Conservation (phyloP, 2,113 vertebrate species). For the Haplotaxodon microlepis region DNA sequence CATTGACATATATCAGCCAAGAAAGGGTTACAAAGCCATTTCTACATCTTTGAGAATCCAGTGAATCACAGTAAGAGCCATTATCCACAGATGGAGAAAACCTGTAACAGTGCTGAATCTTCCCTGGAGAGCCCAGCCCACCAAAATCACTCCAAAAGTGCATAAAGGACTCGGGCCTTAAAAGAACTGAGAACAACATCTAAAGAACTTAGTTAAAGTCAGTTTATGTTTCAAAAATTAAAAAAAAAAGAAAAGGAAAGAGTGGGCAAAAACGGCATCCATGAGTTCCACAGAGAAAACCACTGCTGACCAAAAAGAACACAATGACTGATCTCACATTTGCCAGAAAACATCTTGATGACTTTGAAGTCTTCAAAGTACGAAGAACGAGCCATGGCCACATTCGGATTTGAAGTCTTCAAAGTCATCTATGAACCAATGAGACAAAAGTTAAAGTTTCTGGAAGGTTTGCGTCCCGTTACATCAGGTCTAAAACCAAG, state of each 20-base stretch:
- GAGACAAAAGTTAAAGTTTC: background rate
- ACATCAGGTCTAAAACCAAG: background rate
- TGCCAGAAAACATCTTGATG: background rate
- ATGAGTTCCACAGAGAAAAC: background rate
- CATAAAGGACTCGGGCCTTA: background rate
- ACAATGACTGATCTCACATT: background rate
- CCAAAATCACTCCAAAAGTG: background rate
- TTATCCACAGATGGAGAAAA: background rate
- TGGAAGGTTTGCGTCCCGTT: fast-evolving
- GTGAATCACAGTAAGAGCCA: background rate
- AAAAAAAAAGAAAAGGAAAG: background rate
- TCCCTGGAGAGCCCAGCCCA: background rate
- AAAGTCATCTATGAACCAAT: background rate
- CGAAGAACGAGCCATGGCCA: background rate
- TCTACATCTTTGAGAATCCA: background rate
- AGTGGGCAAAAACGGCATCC: fast-evolving
- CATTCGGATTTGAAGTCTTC: fast-evolving
- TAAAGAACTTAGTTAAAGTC: background rate
- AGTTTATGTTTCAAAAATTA: background rate
- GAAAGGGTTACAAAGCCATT: background rate
- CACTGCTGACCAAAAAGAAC: background rate
- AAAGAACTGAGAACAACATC: background rate
- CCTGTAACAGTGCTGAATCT: background rate
- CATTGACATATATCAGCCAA: background rate
- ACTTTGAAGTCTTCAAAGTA: background rate